Evolutionary conservation across 2,797 vertebrate genomes (phyloP), one percentile per base, ranked within the genome.

Genomic region (Cryptoprocta ferox): DNA sequence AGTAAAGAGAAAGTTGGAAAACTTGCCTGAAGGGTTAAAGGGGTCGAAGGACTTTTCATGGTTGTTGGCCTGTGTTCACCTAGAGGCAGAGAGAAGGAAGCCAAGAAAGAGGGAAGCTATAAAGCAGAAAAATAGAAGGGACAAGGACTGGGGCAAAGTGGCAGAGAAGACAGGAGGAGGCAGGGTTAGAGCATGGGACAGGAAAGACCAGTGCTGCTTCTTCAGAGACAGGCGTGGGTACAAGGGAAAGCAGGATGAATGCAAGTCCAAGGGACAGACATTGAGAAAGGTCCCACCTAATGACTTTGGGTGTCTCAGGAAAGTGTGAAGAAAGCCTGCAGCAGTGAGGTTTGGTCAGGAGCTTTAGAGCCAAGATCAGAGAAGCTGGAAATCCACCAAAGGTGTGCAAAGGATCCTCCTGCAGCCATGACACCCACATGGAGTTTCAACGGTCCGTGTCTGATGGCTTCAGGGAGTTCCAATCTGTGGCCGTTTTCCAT

Each of bases 351-450:
- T 30, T 61, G 39, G 7, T 7, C 18, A 71, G 39, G 16, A n/a
- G 4, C 42, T 89, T 66, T n/a, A 65, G 28, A 63, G 32, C 48
- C 30, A 61, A 61, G 35, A 30, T 24, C 15, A 50, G n/a, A 66
- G 45, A 89, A 5, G n/a, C 13, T 12, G 0, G 32, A 80, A 73
- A 59, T 59, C n/a, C 28, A 63, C 32, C 12, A 59, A 71, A 2
- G 1, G 24, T 32, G 5, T 45, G 28, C 56, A 42, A 14, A 75
- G 75, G 26, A 24, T 76, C 6, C 6, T 32, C 86, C 48, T 14
- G 30, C 30, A 78, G 42, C 50, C 3, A 0, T 8, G 50, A 28
- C 2, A 6, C 18, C 16, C 21, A 26, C 11, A 0, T 0, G 32
- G 45, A 88, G 78, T 28, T 26, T 68, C 0, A 1, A 3, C 14